phyloP scores from a whole-genome alignment of 2,888 invertebrate species.

The Opisthograptis luteolata region DNA sequence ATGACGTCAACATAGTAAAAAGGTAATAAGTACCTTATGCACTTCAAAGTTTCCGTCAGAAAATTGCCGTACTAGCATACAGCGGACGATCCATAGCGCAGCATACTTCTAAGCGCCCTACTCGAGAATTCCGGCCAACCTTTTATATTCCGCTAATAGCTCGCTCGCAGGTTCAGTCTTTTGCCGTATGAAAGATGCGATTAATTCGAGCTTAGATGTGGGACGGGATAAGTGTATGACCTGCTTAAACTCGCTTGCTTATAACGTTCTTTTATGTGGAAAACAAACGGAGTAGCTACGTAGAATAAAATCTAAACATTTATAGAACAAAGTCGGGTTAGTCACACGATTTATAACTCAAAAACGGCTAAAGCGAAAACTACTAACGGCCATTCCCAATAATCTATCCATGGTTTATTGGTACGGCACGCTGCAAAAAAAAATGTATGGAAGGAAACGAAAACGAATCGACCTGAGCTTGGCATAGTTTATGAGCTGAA shows the following conservation, averaged over 20 bases:
- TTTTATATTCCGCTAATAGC: slow-evolving; percentile 60
- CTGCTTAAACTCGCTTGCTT: slow-evolving; percentile 30
- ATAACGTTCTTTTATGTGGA: slow-evolving; percentile 11
- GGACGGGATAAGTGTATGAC: slow-evolving; percentile 36
- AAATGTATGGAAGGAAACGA: too few relatives aligned
- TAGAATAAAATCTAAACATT: too few relatives aligned
- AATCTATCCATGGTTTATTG: too few relatives aligned
- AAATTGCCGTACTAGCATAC: slow-evolving; percentile 32
- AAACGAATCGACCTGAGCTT: too few relatives aligned
- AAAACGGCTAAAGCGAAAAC: too few relatives aligned
- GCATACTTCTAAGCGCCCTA: slow-evolving; percentile 41
- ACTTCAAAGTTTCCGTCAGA: slow-evolving; percentile 24
- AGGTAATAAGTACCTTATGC: too few relatives aligned
- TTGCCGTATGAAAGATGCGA: slow-evolving; percentile 42
- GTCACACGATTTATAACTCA: too few relatives aligned
- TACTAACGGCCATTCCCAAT: too few relatives aligned
- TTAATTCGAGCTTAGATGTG: slow-evolving; percentile 42
- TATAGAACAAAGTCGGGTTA: too few relatives aligned
- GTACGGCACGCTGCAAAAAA: too few relatives aligned
- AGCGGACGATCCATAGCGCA: slow-evolving; percentile 37
- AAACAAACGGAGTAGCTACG: neutral
- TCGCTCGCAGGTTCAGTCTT: slow-evolving; percentile 40
- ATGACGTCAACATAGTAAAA: too few relatives aligned
- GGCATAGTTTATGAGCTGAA: too few relatives aligned
- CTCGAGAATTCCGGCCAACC: slow-evolving; percentile 54